Conservation (phyloP, 2,888 invertebrate species). For the Philopedon plagiatum region DNA sequence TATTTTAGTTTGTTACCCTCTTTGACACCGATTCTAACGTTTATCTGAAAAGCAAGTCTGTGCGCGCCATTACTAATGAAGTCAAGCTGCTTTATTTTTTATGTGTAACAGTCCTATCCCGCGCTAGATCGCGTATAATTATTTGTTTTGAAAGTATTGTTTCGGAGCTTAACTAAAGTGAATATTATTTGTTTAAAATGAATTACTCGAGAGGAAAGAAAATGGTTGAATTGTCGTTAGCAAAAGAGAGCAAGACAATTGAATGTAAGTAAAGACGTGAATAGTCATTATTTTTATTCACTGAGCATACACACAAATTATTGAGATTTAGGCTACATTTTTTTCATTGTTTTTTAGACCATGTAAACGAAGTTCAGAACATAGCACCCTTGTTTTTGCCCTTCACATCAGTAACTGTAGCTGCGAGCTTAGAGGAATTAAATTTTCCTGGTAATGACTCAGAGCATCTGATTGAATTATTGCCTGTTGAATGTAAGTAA, state of each 20-base stretch:
- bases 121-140: neutral
- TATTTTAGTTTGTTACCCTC: neutral
- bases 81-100: neutral
- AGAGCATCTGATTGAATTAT: neutral
- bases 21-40: neutral
- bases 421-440: conserved; percentile 6
- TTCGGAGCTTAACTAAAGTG: neutral
- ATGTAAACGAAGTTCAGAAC: neutral
- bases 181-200: neutral
- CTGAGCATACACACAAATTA: too few species aligned
- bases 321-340: too few species aligned
- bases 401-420: neutral
- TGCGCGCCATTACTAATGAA: neutral
- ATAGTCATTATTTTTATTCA: neutral
- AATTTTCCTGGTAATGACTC: neutral
- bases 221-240: neutral
- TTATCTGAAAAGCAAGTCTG: neutral
- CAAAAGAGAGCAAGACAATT: neutral
- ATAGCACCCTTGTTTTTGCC: conserved; percentile 10
- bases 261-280: neutral
- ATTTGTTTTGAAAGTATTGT: neutral
- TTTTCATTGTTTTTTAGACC: neutral
- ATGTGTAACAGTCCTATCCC: neutral
- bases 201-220: neutral
- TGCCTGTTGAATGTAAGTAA: conserved; percentile 3